phyloP scores from a whole-genome alignment of 1,140 invertebrate genomes.

The Melitaea cinxia region DNA sequence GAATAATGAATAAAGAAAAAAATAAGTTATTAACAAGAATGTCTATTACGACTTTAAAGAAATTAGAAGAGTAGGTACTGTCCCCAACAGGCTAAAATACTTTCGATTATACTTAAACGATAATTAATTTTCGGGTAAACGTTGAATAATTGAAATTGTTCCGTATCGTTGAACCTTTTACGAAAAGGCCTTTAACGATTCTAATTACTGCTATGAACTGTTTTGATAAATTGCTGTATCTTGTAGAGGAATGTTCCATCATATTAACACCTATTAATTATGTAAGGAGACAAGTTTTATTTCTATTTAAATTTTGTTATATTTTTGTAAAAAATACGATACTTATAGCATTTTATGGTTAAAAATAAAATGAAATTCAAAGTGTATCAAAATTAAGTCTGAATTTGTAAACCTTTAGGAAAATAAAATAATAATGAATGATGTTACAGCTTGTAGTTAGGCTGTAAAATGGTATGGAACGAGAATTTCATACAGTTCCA shows the following conservation, averaged over 20 bases:
- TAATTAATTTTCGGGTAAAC: slow-evolving; percentile 51
- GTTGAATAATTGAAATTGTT: slow-evolving; percentile 43
- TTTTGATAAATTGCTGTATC: slow-evolving; percentile 39
- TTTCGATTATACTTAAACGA: slow-evolving; percentile 36
- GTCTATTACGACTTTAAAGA: no score
- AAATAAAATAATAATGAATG: no score
- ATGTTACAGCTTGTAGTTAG: no score
- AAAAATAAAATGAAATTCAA: no score
- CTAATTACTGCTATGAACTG: slow-evolving; percentile 36
- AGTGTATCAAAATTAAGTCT: no score
- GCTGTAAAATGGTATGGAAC: neutral
- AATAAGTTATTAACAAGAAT: neutral
- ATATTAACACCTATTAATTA: no score
- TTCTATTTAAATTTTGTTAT: no score
- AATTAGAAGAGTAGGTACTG: slow-evolving; percentile 14
- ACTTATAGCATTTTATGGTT: no score
- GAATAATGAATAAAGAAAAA: neutral
- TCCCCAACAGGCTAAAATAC: slow-evolving; percentile 22
- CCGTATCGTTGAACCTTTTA: slow-evolving; percentile 46
- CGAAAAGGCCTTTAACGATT: slow-evolving; percentile 20
- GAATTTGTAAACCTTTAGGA: no score
- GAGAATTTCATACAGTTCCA: no score
- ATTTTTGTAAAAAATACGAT: no score
- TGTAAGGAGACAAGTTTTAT: no score
- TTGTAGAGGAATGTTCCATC: neutral